Percentiles rank a stretch among this genome's conserved stretches.
Conservation (phyloP, 2,113 vertebrate genomes). For the Gnathonemus longibarbis region DNA sequence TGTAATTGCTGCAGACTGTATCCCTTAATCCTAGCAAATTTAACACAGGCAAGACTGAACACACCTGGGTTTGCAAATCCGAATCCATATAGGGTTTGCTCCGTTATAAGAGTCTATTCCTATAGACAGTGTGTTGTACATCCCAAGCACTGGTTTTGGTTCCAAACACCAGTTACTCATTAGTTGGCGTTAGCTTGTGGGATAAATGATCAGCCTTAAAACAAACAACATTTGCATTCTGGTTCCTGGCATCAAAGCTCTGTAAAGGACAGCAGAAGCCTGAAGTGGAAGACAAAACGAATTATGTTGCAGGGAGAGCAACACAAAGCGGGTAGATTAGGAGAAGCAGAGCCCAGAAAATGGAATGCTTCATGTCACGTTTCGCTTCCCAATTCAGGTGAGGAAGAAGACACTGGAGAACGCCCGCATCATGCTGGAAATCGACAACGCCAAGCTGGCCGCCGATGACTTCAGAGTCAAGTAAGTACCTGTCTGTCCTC, state of each 20-base stretch:
- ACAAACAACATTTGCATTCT: neutral
- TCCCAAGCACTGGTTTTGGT: neutral
- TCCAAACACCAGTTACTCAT: conserved; percentile 30
- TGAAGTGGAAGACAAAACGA: neutral
- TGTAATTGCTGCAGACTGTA: neutral
- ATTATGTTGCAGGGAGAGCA: neutral
- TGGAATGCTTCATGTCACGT: neutral
- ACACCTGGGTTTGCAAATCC: neutral
- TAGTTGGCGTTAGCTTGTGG: neutral
- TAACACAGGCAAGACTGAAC: neutral
- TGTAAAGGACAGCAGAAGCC: neutral
- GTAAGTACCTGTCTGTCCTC: conserved; percentile 44
- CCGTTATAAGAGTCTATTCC: neutral
- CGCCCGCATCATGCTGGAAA: conserved; percentile 67
- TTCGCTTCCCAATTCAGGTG: conserved; percentile 46
- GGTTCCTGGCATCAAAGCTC: neutral
- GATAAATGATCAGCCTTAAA: neutral
- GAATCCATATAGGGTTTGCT: neutral
- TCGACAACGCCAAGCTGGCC: conserved; percentile 72
- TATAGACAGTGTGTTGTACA: neutral
- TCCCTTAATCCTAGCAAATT: neutral
- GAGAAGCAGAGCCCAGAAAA: neutral
- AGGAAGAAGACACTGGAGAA: conserved; percentile 66
- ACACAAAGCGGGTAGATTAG: neutral
- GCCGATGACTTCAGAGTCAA: conserved; percentile 74